phyloP scores from a whole-genome alignment of 2,113 vertebrate species.

The Motacilla tschutschensis region DNA sequence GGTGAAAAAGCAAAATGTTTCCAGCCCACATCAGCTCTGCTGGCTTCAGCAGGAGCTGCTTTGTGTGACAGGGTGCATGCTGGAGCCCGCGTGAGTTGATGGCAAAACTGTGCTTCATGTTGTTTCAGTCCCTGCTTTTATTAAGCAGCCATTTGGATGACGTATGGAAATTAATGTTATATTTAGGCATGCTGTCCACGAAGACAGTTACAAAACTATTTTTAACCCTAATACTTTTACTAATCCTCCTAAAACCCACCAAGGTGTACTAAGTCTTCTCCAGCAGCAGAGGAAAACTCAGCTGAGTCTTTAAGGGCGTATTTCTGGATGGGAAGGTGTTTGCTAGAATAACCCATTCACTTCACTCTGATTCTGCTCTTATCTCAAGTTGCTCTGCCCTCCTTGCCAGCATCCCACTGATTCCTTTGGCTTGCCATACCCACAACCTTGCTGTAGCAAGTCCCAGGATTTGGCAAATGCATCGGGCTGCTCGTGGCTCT shows the following conservation, averaged over 20 bases:
- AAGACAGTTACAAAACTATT: slow-evolving; percentile 36
- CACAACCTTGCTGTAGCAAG: not conserved
- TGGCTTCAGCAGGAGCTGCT: not conserved
- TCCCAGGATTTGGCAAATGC: slow-evolving; percentile 17
- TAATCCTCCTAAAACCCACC: slow-evolving; percentile 42
- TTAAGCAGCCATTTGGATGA: slow-evolving; percentile 25
- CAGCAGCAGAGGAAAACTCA: not conserved
- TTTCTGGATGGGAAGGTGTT: not conserved
- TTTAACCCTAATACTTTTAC: slow-evolving; percentile 20
- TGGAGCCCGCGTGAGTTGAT: rapidly evolving
- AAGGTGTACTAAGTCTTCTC: slow-evolving; percentile 39
- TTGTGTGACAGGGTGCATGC: not conserved
- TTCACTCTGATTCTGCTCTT: not conserved
- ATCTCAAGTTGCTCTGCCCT: not conserved
- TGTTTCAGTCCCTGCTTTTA: slow-evolving; percentile 10
- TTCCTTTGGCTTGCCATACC: slow-evolving; percentile 19
- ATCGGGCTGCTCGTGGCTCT: not conserved
- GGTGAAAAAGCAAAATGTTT: not conserved
- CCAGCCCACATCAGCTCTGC: not conserved
- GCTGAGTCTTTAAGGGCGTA: not conserved
- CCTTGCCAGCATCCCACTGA: slow-evolving; percentile 32
- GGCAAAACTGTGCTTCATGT: not conserved
- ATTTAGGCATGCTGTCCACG: slow-evolving; percentile 27
- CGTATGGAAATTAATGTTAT: slow-evolving; percentile 45
- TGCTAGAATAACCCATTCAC: not conserved